These are phyloP conservation scores for Drosophila austrosaltans DNA, from an alignment of 2,888 invertebrate species.

Conservation along the genomic window DNA sequence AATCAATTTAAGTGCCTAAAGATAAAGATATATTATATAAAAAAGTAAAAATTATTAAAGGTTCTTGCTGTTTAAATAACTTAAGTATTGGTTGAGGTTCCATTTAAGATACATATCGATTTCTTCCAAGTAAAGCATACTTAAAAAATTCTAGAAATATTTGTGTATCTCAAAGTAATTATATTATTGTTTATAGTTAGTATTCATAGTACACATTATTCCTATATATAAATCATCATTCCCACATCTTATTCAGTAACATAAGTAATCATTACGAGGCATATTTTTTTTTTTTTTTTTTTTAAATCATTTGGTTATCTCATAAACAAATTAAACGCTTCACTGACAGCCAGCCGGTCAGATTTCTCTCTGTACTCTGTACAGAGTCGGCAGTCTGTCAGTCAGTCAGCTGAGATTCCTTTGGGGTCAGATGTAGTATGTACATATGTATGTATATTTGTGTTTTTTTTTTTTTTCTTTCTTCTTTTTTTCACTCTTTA, in stretches of 20 bases:
- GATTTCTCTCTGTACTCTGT: not conserved
- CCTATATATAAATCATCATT: constrained; percentile 12
- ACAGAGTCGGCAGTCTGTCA: not conserved
- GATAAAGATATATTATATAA: no score
- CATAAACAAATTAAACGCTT: constrained; percentile 55
- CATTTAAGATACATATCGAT: no score
- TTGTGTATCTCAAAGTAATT: not conserved
- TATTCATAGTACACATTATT: not conserved
- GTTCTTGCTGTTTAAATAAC: no score
- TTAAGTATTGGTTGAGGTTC: no score
- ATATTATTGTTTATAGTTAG: constrained; percentile 5
- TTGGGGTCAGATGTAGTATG: constrained; percentile 10
- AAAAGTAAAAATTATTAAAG: no score
- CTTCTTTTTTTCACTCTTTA: not conserved
- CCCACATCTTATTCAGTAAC: constrained; percentile 5
- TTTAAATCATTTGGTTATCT: constrained; percentile 50
- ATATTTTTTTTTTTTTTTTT: constrained; percentile 14
- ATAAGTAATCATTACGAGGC: constrained; percentile 17
- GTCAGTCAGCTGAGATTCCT: constrained; percentile 21
- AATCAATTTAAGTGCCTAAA: no score
- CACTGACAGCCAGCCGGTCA: constrained; percentile 43
- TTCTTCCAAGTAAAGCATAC: no score
- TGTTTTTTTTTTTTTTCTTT: no score
- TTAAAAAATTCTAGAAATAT: not conserved
- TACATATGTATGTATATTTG: no score